Evolutionary conservation across 1,140 invertebrate species (phyloP).

Genomic region (Aphis gossypii): DNA sequence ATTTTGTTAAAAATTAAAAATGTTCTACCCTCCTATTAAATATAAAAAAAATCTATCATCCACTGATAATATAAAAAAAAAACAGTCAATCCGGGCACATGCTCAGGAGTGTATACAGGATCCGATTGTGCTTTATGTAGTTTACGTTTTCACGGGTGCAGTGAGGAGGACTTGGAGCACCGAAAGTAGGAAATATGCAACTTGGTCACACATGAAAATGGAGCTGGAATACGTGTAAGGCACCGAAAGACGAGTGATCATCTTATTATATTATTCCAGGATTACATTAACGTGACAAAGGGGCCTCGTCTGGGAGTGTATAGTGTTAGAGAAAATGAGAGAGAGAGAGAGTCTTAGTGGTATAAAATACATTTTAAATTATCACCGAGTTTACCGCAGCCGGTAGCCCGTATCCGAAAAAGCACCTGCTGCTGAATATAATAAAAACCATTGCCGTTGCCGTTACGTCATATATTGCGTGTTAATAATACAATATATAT

Average conservation of each 20-base stretch:
- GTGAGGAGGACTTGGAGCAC: too few relatives aligned
- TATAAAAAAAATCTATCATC: neutral
- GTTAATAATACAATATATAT: neutral
- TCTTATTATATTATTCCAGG: slow-evolving; percentile 5
- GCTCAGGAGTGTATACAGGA: neutral
- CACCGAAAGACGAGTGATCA: neutral
- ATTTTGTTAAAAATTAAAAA: neutral
- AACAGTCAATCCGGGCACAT: too few relatives aligned
- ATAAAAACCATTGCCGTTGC: neutral
- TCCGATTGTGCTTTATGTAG: neutral
- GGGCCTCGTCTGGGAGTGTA: neutral
- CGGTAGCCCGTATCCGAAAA: slow-evolving; percentile 10
- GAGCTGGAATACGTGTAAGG: neutral
- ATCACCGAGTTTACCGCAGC: neutral
- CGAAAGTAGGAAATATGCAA: neutral
- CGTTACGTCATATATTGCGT: neutral
- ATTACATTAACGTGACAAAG: neutral
- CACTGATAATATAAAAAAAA: neutral
- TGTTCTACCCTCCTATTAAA: neutral
- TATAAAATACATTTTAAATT: slow-evolving; percentile 18
- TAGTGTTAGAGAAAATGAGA: neutral
- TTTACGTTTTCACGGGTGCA: neutral
- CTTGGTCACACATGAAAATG: neutral
- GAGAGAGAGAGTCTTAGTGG: neutral
- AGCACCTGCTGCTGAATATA: slow-evolving; percentile 22